Evolutionary conservation across 2,888 invertebrate genomes (phyloP).

Genomic region (Nephrotoma flavescens): DNA sequence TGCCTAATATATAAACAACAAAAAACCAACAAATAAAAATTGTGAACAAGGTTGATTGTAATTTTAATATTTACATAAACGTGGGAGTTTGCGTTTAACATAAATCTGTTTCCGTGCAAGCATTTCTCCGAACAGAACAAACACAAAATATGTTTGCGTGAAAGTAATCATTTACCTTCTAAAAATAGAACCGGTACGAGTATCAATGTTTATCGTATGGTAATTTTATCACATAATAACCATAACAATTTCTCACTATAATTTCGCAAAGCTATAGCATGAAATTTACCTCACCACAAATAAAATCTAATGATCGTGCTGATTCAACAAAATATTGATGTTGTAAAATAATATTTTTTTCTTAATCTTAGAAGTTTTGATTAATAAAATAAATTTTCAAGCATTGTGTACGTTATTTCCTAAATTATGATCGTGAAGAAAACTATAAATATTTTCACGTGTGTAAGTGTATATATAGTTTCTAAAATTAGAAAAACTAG

Average conservation of each 20-base stretch:
- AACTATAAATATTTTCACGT: background rate
- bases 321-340: background rate
- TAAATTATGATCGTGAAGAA: background rate
- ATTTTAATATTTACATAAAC: background rate
- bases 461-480: background rate
- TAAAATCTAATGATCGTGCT: background rate
- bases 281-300: background rate
- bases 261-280: background rate
- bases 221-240: background rate
- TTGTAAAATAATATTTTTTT: background rate
- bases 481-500: background rate
- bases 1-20: too few species aligned
- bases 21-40: too few species aligned
- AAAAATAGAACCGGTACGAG: background rate
- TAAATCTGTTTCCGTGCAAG: background rate
- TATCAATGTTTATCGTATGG: background rate
- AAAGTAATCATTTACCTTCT: background rate
- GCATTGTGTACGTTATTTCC: background rate
- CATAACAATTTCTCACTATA: background rate
- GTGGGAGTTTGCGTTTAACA: too few species aligned
- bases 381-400: background rate
- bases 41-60: background rate
- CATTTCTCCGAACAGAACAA: background rate
- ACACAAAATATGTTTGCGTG: background rate
- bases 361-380: background rate